Evolutionary conservation across 2,113 vertebrate genomes (phyloP).

Genomic region (Centropus unirufus): DNA sequence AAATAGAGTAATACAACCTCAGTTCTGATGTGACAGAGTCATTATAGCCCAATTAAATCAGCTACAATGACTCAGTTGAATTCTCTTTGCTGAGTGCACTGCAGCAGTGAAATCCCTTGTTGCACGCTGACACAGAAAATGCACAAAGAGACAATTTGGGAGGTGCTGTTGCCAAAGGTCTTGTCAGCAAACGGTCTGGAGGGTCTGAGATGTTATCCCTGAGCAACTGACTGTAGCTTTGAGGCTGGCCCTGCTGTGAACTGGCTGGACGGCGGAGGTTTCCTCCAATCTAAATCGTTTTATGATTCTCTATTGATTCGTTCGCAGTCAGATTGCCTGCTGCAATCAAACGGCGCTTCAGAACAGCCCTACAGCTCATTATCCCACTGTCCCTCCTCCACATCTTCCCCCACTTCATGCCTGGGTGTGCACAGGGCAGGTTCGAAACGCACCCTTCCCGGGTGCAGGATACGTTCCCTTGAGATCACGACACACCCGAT

Average conservation of each 20-base stretch:
- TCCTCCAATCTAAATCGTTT: slow-evolving; percentile 50
- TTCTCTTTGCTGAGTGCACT: neutral
- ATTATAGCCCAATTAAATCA: neutral
- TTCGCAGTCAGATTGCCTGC: neutral
- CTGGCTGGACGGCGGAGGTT: neutral
- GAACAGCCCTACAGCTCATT: neutral
- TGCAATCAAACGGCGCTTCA: neutral
- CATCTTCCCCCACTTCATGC: neutral
- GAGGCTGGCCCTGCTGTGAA: neutral
- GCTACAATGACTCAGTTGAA: neutral
- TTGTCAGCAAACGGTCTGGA: neutral
- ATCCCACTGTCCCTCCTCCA: neutral
- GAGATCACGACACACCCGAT: neutral
- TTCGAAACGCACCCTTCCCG: neutral
- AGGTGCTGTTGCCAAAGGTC: neutral
- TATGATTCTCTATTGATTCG: neutral
- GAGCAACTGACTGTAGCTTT: neutral
- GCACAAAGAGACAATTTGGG: neutral
- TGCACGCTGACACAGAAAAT: neutral
- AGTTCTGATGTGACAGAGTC: neutral
- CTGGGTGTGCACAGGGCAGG: neutral
- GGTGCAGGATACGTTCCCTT: rapidly evolving
- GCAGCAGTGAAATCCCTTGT: neutral
- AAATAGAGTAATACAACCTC: neutral
- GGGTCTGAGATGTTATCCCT: neutral